Conservation (phyloP, 2,113 vertebrate species). For the Forbesichthys papilliferus region DNA sequence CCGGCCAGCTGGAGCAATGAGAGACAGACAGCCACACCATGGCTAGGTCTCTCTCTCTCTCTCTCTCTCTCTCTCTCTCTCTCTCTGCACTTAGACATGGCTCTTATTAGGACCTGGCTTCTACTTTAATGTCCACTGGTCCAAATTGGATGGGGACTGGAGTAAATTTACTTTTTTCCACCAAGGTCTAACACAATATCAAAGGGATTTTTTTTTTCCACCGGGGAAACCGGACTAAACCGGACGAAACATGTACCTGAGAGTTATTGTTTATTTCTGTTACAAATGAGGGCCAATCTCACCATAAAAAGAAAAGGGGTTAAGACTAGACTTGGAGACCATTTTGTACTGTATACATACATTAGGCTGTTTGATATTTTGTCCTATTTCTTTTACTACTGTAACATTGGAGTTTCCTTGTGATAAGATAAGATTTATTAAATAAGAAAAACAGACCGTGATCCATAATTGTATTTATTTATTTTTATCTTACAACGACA, state of each 20-base stretch:
- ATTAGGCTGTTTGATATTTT: too few relatives aligned
- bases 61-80: neutral
- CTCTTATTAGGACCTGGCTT: conserved; percentile 78
- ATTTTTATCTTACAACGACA: neutral
- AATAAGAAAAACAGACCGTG: too few relatives aligned
- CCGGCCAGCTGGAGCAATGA: conserved; percentile 20
- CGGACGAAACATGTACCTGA: conserved; percentile 53
- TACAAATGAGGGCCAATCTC: conserved; percentile 54
- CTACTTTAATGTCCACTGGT: conserved; percentile 77
- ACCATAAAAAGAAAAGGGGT: neutral
- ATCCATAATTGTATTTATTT: too few relatives aligned
- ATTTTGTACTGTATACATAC: too few relatives aligned
- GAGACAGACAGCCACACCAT: conserved; percentile 64
- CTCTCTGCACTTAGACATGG: conserved; percentile 61
- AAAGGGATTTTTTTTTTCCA: conserved; percentile 66
- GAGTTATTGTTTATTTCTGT: conserved; percentile 63
- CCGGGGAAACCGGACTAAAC: conserved; percentile 55
- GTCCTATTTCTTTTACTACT: too few relatives aligned
- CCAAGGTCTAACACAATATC: conserved; percentile 63
- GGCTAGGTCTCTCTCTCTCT: conserved; percentile 33
- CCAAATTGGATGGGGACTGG: conserved; percentile 75
- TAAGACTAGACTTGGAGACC: conserved; percentile 4
- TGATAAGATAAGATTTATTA: too few relatives aligned
- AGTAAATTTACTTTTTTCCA: conserved; percentile 74
- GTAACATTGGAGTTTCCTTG: too few relatives aligned